These are phyloP conservation scores for Camponotus vicinus DNA, from an alignment of 1,140 invertebrate genomes.

Conservation along the genomic window DNA sequence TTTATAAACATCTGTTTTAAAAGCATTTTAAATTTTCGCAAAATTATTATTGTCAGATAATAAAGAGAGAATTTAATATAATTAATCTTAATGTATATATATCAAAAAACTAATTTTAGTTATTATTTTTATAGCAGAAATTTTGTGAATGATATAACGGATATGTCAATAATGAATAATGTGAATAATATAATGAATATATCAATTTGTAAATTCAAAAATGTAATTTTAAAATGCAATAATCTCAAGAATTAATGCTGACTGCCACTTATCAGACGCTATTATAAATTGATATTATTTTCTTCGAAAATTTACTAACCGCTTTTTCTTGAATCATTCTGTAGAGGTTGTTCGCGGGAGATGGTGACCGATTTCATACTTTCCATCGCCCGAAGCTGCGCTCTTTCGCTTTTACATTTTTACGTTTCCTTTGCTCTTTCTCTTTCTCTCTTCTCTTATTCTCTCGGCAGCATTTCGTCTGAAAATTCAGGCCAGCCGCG, in stretches of 20 bases:
- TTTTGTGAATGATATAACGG: not conserved
- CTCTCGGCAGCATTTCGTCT: constrained; percentile 34
- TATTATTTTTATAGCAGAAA: constrained; percentile 36
- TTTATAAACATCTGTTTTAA: not conserved
- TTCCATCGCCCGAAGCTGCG: constrained; percentile 53
- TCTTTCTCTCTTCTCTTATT: not conserved
- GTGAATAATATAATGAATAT: not conserved
- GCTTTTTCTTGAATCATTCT: constrained; percentile 35
- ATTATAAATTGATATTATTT: not conserved
- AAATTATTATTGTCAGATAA: constrained; percentile 12
- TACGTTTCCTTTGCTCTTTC: constrained; percentile 6
- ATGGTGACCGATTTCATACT: constrained; percentile 47
- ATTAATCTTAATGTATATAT: constrained; percentile 6
- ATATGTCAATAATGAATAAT: not conserved
- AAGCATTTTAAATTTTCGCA: not conserved
- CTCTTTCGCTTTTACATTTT: constrained; percentile 48
- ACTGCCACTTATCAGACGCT: not conserved
- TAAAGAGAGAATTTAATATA: constrained; percentile 3
- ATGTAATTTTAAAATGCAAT: not conserved
- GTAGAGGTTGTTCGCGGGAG: constrained; percentile 1
- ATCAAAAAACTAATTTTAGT: not conserved
- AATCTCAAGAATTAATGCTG: constrained; percentile 2
- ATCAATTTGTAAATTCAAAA: not conserved
- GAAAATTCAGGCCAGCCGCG: constrained; percentile 66
- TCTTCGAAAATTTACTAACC: not conserved